Evolutionary conservation across 2,888 invertebrate species (phyloP).

Genomic region (Trissolcus japonicus): DNA sequence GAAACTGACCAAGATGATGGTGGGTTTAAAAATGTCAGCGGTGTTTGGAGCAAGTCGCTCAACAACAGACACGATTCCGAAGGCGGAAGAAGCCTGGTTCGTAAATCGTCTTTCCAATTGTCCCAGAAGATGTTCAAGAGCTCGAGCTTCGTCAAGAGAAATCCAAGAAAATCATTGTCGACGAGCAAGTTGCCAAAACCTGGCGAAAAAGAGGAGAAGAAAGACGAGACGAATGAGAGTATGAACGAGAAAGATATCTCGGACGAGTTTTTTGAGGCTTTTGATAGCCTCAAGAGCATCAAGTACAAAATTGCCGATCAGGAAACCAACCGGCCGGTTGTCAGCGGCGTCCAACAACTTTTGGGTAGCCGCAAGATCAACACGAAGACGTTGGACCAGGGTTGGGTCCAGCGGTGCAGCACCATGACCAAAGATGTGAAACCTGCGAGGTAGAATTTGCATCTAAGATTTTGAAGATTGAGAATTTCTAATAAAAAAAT

Average conservation of each 20-base stretch:
- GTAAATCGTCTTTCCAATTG: constrained; percentile 77
- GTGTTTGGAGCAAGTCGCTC: constrained; percentile 77
- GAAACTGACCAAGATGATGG: constrained; percentile 62
- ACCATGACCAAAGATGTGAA: too few species aligned
- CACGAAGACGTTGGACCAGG: constrained; percentile 77
- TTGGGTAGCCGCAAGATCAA: constrained; percentile 60
- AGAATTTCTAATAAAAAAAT: too few species aligned
- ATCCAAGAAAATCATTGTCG: constrained; percentile 84
- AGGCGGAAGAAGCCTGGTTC: constrained; percentile 56
- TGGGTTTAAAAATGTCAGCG: constrained; percentile 71
- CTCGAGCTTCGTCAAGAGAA: constrained; percentile 83
- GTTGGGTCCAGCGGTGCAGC: constrained; percentile 80
- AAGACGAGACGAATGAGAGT: background rate
- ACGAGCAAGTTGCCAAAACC: constrained; percentile 62
- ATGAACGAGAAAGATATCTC: constrained; percentile 35
- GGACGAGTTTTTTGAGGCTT: constrained; percentile 29
- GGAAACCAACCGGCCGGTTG: constrained; percentile 65
- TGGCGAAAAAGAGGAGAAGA: constrained; percentile 66
- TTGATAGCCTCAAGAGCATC: constrained; percentile 25
- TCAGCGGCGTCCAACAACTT: constrained; percentile 68
- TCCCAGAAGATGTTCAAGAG: constrained; percentile 84
- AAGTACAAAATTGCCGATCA: constrained; percentile 42
- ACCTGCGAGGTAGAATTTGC: too few species aligned
- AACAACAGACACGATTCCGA: constrained; percentile 60
- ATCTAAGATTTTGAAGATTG: too few species aligned